Evolutionary conservation across 2,888 invertebrate genomes (phyloP).

Genomic region (Ennomos fuscantarius): DNA sequence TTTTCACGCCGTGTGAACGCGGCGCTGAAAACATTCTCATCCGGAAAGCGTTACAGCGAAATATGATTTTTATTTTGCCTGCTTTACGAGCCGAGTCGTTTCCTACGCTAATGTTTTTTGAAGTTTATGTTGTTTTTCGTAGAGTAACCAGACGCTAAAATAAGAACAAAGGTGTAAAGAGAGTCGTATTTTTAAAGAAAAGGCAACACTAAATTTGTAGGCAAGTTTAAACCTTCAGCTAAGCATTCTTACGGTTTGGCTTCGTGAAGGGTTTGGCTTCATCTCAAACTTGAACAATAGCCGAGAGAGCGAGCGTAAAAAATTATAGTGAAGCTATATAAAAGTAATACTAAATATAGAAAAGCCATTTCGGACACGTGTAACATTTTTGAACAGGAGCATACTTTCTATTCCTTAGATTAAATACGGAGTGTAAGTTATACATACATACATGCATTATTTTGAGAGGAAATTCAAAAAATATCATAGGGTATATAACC

Average conservation of each 20-base stretch:
- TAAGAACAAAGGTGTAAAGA: constrained; percentile 4
- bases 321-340: too few relatives aligned
- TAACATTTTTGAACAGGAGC: too few relatives aligned
- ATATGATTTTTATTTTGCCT: constrained; percentile 20
- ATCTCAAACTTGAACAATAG: too few relatives aligned
- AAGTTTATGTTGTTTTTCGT: constrained; percentile 11
- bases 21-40: constrained; percentile 16
- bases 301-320: too few relatives aligned
- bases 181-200: background rate
- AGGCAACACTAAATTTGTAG: constrained; percentile 11
- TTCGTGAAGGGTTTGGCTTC: constrained; percentile 9
- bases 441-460: too few relatives aligned
- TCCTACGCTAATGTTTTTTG: background rate
- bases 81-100: constrained; percentile 19
- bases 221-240: constrained; percentile 7
- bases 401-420: too few relatives aligned
- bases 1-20: constrained; percentile 11
- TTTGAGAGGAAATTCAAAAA: too few relatives aligned
- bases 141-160: background rate
- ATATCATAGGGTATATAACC: too few relatives aligned
- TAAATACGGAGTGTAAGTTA: too few relatives aligned
- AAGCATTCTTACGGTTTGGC: constrained; percentile 2
- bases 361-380: too few relatives aligned
- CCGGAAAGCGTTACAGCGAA: constrained; percentile 10
- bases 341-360: too few relatives aligned